These are phyloP conservation scores for Drosophila jambulina DNA, from an alignment of 1,140 invertebrate genomes.

Conservation along the genomic window DNA sequence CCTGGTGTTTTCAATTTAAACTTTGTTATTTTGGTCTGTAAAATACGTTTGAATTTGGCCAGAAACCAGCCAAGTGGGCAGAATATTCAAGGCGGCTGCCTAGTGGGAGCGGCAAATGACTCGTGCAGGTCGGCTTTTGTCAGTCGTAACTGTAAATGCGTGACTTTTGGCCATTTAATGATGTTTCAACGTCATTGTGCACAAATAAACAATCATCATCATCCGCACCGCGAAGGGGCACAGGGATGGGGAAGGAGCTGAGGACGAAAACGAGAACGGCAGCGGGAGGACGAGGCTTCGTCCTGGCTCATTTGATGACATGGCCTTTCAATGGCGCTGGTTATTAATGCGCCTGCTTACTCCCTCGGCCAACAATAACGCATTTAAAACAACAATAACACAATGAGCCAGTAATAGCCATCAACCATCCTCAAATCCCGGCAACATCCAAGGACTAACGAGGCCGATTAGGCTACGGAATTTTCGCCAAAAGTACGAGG, in stretches of 20 bases:
- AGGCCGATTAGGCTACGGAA: conserved; percentile 66
- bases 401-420: conserved; percentile 65
- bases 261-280: conserved; percentile 3
- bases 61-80: conserved; percentile 14
- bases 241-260: not conserved
- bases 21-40: no score
- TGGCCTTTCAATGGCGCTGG: conserved; percentile 74
- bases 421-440: conserved; percentile 47
- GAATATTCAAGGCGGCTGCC: conserved; percentile 1
- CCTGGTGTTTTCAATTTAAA: not conserved
- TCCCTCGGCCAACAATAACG: conserved; percentile 70
- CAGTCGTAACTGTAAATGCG: conserved; percentile 75
- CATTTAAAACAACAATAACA: conserved; percentile 77
- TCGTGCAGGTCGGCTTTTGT: conserved; percentile 70
- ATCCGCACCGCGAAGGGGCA: conserved; percentile 51
- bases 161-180: conserved; percentile 83
- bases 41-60: not conserved
- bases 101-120: conserved; percentile 49
- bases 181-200: conserved; percentile 77
- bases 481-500: conserved; percentile 24
- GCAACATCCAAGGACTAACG: conserved; percentile 50
- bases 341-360: conserved; percentile 76
- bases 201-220: conserved; percentile 79
- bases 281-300: conserved; percentile 23
- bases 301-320: conserved; percentile 79